Conservation (phyloP, 2,888 invertebrate genomes). For the Rhamnusium bicolor region DNA sequence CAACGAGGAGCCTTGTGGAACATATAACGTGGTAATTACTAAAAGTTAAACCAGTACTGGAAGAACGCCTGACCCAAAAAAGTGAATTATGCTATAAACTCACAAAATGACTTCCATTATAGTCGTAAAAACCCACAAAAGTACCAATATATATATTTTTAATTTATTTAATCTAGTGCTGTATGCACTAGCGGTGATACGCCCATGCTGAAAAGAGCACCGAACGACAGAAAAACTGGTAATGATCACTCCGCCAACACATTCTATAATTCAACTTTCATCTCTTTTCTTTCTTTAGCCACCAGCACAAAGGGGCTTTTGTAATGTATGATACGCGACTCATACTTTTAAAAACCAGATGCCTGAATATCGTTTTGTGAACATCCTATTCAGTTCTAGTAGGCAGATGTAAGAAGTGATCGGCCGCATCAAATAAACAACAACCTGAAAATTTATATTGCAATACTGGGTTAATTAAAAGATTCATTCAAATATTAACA, state of each 20-base stretch:
- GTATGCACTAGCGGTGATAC: not conserved
- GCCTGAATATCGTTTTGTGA: conserved; percentile 22
- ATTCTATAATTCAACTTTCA: conserved; percentile 22
- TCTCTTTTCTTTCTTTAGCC: conserved; percentile 26
- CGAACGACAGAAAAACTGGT: conserved; percentile 33
- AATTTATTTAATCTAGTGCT: no score
- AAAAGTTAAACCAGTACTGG: no score
- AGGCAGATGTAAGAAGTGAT: conserved; percentile 19
- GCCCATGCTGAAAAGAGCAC: conserved; percentile 12
- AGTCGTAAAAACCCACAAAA: no score
- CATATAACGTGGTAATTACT: no score
- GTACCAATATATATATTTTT: no score
- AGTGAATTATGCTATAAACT: no score
- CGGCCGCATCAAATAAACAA: not conserved
- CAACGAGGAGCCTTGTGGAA: no score
- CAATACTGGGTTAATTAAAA: not conserved
- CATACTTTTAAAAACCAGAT: conserved; percentile 36
- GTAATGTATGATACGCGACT: conserved; percentile 31
- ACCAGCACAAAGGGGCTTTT: conserved; percentile 32
- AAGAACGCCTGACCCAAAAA: no score
- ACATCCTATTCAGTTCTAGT: conserved; percentile 35
- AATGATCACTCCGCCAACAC: conserved; percentile 37
- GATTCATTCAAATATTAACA: not conserved
- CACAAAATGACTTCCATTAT: no score
- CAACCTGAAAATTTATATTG: not conserved